Evolutionary conservation across 2,113 vertebrate species (phyloP), one percentile per base, ranked within the genome.

Genomic region (Festucalex cinctus): DNA sequence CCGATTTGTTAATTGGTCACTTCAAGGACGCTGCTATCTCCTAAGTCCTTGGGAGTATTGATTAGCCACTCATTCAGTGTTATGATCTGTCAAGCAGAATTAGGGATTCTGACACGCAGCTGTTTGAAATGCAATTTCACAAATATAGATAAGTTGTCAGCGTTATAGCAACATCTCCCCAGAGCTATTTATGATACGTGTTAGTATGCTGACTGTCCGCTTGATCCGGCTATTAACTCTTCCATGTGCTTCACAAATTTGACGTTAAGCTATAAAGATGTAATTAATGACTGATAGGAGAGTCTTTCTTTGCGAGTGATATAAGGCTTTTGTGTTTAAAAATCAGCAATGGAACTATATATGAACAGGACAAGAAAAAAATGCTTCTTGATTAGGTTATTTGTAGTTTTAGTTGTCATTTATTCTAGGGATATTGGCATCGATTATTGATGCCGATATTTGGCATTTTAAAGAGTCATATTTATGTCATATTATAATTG

Each of bases 1-100:
- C 65, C 20, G 68, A 75, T 81, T 28, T 82, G 71, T 76, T 89
- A 87, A 87, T 88, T 85, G 80, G 63, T 43, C 51, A 17, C 73
- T 78, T 82, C 79, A 89, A 89, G 86, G 89, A 79, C 86, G 41
- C 41, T 6, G 19, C 70, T 70, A 74, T 80, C 68, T 54, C 28
- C 65, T 6, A 10, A 82, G 85, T 79, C 89, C 89, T 90, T 87
- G 86, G 76, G 73, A 64, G 72, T 82, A 90, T 88, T 54, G 87
- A 90, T 89, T 89, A 85, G 70, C 70, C 71, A 24, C 79, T 83
- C 65, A 35, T 75, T 77, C 73, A 7, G 69, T 56, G 79, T 74
- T 73, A 86, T 85, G 85, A 86, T 78, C 78, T 68, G 79, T 69
- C 73, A 41, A 1, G 43, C 65, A 20, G 78, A 77, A 77, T 88